Conservation (phyloP, 1,140 invertebrate genomes). For the Drosophila simulans region DNA sequence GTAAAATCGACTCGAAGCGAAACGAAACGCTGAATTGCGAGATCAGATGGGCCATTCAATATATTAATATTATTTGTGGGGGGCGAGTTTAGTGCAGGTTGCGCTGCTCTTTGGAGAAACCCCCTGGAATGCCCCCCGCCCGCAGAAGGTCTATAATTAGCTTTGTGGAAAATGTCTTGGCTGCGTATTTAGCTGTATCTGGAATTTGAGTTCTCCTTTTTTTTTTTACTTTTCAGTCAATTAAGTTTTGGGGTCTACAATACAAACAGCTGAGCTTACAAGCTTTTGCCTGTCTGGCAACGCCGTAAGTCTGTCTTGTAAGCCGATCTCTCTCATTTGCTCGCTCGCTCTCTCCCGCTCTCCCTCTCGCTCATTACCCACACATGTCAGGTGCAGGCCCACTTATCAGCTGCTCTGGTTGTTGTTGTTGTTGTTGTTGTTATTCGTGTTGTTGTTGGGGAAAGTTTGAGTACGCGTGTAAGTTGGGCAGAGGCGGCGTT, state of each 20-base stretch:
- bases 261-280: constrained; percentile 54
- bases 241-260: constrained; percentile 11
- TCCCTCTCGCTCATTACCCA: constrained; percentile 18
- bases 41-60: constrained; percentile 3
- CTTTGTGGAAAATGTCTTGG: constrained; percentile 7
- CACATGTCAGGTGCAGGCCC: constrained; percentile 23
- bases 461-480: constrained; percentile 63
- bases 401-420: constrained; percentile 64
- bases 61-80: constrained; percentile 9
- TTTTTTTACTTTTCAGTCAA: constrained; percentile 23
- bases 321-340: constrained; percentile 10
- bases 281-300: constrained; percentile 47
- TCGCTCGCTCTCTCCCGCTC: neutral
- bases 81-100: constrained; percentile 41
- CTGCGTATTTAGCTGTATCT: constrained; percentile 4
- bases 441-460: constrained; percentile 67
- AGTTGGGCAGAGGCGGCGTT: constrained; percentile 2
- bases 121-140: constrained; percentile 24
- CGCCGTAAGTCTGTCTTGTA: constrained; percentile 44
- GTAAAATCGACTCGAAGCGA: neutral
- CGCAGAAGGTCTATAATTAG: constrained; percentile 59
- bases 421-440: constrained; percentile 62
- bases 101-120: constrained; percentile 4
- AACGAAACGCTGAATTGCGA: constrained; percentile 17
- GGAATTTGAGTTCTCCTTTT: neutral